phyloP scores from a whole-genome alignment of 1,140 invertebrate genomes.

The Trichonephila inaurata region DNA sequence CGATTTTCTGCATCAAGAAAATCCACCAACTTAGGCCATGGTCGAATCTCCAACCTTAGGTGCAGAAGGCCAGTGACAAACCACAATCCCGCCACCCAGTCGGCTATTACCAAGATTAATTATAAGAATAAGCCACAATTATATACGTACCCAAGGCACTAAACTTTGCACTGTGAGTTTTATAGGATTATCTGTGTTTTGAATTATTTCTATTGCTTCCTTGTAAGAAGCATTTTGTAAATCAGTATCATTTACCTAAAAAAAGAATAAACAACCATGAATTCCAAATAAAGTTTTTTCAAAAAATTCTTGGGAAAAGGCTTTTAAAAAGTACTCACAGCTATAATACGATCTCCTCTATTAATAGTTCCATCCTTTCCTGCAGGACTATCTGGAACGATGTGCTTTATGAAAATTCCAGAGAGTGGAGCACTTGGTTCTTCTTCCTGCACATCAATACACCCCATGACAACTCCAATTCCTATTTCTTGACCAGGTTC shows the following conservation, averaged over 20 bases:
- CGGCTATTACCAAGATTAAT: background rate
- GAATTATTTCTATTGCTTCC: conserved; percentile 95
- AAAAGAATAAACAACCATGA: background rate
- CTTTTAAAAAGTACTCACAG: conserved; percentile 79
- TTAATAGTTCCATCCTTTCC: conserved; percentile 92
- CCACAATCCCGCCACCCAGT: too few species aligned
- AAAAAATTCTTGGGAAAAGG: too few species aligned
- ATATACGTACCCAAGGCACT: conserved; percentile 86
- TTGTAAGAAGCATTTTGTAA: conserved; percentile 95
- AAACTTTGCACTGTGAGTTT: conserved; percentile 95
- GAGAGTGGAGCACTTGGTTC: conserved; percentile 82
- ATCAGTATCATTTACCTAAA: conserved; percentile 94
- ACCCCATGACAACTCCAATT: conserved; percentile 98
- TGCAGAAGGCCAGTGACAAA: too few species aligned
- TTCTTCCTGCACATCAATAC: conserved; percentile 84
- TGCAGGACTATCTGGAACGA: conserved; percentile 95
- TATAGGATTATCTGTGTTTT: conserved; percentile 93
- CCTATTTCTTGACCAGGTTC: conserved; percentile 90
- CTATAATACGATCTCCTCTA: conserved; percentile 83
- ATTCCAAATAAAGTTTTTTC: background rate
- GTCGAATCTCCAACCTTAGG: too few species aligned
- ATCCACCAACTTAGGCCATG: too few species aligned
- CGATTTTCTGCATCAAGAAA: too few species aligned
- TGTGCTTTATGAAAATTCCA: conserved; percentile 99
- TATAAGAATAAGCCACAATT: background rate